Percentiles rank a stretch among this genome's conserved stretches.
Evolutionary conservation across 2,888 invertebrate species (phyloP).

Genomic region (Drosophila birchii): DNA sequence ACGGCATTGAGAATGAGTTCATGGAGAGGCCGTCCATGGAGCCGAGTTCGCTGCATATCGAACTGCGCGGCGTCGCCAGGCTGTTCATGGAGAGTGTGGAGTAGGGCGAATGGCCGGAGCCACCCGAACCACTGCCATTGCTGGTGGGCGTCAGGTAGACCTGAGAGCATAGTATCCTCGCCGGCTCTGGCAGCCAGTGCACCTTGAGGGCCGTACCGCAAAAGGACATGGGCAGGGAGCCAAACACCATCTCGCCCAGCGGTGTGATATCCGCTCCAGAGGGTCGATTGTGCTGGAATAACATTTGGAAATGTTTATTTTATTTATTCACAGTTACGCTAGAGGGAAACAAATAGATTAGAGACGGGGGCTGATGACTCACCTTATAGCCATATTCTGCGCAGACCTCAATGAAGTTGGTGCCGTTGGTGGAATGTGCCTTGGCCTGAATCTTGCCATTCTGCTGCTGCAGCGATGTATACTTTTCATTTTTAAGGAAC

Average conservation of each 20-base stretch:
- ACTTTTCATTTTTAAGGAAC: conserved; percentile 65
- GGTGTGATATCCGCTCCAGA: conserved; percentile 88
- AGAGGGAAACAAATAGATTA: background rate
- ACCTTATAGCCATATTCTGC: conserved; percentile 89
- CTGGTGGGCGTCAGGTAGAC: conserved; percentile 87
- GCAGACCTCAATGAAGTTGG: conserved; percentile 87
- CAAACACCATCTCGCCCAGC: conserved; percentile 96
- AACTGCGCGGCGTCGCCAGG: conserved; percentile 81
- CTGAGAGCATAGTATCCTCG: conserved; percentile 87
- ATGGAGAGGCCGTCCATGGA: conserved; percentile 84
- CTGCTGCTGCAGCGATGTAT: conserved; percentile 57
- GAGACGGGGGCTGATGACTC: conserved; percentile 72
- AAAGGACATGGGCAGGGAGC: conserved; percentile 95
- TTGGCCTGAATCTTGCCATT: conserved; percentile 72
- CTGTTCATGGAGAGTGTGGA: conserved; percentile 78
- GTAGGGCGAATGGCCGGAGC: conserved; percentile 72
- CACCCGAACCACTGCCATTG: background rate
- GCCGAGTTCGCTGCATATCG: conserved; percentile 83
- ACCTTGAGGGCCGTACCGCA: conserved; percentile 94
- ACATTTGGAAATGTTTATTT: conserved; percentile 1
- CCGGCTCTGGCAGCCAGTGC: conserved; percentile 85
- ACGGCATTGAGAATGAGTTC: conserved; percentile 84
- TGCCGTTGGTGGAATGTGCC: conserved; percentile 73
- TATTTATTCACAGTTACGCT: background rate
- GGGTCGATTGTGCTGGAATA: conserved; percentile 87